A percentile compares a stretch with the other conserved stretches of the same genome.
phyloP scores from a whole-genome alignment of 2,797 vertebrate genomes.

The Halcyon leucocephala region DNA sequence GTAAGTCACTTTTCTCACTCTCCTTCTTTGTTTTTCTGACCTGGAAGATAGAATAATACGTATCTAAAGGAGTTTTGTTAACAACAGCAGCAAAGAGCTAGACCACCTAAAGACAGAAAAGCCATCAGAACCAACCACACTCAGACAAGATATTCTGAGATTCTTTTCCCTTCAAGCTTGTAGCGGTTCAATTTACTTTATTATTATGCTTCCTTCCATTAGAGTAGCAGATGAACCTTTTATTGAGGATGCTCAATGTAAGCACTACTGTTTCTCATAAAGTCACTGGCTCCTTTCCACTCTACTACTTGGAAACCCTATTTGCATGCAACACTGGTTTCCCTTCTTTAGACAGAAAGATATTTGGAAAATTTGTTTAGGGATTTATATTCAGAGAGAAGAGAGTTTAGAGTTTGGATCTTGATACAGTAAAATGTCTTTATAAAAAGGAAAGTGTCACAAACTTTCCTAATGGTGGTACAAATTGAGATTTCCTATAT shows the following conservation, averaged over 20 bases:
- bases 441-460: background rate
- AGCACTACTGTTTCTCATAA: background rate
- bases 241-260: background rate
- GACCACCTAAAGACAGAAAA: background rate
- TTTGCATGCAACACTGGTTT: background rate
- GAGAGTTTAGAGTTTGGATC: background rate
- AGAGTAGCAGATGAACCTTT: background rate
- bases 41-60: background rate
- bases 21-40: background rate
- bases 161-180: slow-evolving; percentile 3
- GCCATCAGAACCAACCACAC: slow-evolving; percentile 51
- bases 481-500: background rate
- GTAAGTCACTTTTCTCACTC: background rate
- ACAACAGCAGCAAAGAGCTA: background rate
- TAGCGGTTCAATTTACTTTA: background rate
- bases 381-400: slow-evolving; percentile 20
- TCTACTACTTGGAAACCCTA: background rate
- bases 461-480: background rate
- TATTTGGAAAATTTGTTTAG: background rate
- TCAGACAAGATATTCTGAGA: slow-evolving; percentile 28
- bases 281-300: background rate
- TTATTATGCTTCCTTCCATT: background rate
- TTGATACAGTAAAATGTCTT: background rate
- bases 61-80: background rate
- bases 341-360: background rate